Conservation (phyloP, 2,888 invertebrate genomes). For the Lepeophtheirus nordmannii region DNA sequence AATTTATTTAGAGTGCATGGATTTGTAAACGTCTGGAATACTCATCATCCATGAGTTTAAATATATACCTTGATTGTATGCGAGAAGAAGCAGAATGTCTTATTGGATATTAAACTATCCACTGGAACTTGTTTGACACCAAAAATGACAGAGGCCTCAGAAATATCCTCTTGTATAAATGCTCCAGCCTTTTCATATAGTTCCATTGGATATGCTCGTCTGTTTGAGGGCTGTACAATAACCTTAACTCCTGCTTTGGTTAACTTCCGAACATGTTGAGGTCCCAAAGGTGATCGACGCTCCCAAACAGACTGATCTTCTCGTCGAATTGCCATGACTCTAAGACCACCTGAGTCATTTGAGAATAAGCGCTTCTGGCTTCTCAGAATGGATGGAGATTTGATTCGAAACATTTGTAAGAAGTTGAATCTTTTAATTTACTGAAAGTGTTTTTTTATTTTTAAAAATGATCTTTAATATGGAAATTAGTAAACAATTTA, state of each 20-base stretch:
- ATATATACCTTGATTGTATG: slow-evolving; percentile 77
- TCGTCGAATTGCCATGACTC: slow-evolving; percentile 19
- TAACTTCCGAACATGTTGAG: slow-evolving; percentile 71
- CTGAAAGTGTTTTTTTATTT: no score
- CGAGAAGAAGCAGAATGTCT: slow-evolving; percentile 96
- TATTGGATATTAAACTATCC: slow-evolving; percentile 78
- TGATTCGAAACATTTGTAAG: background rate
- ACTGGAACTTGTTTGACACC: slow-evolving; percentile 93
- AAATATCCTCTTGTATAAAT: slow-evolving; percentile 82
- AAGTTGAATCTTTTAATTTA: no score
- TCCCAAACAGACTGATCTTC: slow-evolving; percentile 94
- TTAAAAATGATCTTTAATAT: no score
- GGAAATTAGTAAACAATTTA: no score
- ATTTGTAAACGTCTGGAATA: background rate
- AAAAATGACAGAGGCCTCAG: slow-evolving; percentile 86
- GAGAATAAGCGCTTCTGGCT: background rate
- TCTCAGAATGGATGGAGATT: background rate
- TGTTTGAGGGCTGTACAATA: slow-evolving; percentile 92
- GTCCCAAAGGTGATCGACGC: slow-evolving; percentile 82
- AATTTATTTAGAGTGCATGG: background rate
- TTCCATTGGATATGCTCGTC: slow-evolving; percentile 94
- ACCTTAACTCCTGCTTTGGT: slow-evolving; percentile 78
- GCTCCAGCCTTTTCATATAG: slow-evolving; percentile 85
- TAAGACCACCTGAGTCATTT: background rate
- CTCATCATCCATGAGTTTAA: no score